phyloP scores from a whole-genome alignment of 1,140 invertebrate species.

The Aricia agestis region DNA sequence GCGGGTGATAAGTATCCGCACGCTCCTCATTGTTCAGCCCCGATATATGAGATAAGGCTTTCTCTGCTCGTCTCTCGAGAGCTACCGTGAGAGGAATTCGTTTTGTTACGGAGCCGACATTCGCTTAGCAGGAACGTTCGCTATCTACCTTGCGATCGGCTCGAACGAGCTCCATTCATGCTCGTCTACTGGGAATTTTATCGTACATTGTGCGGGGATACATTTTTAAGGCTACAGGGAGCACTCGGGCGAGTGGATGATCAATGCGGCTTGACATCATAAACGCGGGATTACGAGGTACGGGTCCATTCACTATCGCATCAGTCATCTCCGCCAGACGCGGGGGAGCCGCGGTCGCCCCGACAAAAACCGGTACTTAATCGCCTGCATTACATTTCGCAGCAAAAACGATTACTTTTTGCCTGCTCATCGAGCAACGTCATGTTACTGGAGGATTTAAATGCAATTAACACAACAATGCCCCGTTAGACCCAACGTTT shows the following conservation, averaged over 20 bases:
- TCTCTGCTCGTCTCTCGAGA: slow-evolving; percentile 51
- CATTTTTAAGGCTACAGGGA: neutral
- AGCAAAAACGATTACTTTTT: slow-evolving; percentile 37
- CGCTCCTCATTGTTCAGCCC: slow-evolving; percentile 63
- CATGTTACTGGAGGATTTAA: slow-evolving; percentile 3
- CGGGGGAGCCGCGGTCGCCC: slow-evolving; percentile 57
- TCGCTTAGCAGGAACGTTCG: slow-evolving; percentile 45
- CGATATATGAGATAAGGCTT: slow-evolving; percentile 65
- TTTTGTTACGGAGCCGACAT: slow-evolving; percentile 44
- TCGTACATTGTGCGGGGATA: slow-evolving; percentile 4
- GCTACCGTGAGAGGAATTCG: slow-evolving; percentile 59
- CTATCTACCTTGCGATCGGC: slow-evolving; percentile 32
- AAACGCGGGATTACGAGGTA: neutral
- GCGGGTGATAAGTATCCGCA: slow-evolving; percentile 58
- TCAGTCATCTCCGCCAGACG: slow-evolving; percentile 49
- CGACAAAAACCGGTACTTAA: slow-evolving; percentile 49
- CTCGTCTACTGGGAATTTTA: slow-evolving; percentile 6
- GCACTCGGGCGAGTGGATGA: neutral
- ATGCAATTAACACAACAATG: neutral
- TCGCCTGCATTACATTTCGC: slow-evolving; percentile 50
- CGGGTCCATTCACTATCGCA: slow-evolving; percentile 42
- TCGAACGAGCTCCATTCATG: slow-evolving; percentile 21
- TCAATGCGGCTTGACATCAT: neutral
- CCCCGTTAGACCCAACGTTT: neutral
- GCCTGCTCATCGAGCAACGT: slow-evolving; percentile 4